Evolutionary conservation across 1,140 invertebrate genomes (phyloP).

Genomic region (Drosophila ogumai): DNA sequence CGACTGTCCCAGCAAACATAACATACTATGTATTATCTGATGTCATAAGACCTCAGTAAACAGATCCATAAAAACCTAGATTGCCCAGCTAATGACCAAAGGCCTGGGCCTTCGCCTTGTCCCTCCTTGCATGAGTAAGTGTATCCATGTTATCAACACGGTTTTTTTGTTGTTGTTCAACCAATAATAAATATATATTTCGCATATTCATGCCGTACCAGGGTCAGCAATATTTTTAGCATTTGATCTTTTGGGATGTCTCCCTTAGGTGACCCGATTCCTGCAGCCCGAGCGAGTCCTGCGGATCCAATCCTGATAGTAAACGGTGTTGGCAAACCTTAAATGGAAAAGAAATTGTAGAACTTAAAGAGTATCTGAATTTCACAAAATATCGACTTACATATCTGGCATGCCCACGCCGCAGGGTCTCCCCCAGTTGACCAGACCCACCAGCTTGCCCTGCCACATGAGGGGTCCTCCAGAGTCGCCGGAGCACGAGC

Average conservation of each 20-base stretch:
- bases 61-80: conserved; percentile 48
- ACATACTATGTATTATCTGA: not conserved
- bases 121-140: conserved; percentile 4
- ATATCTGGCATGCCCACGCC: conserved; percentile 86
- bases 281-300: conserved; percentile 43
- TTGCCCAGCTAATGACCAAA: conserved; percentile 21
- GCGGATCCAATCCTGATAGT: conserved; percentile 77
- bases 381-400: conserved; percentile 3
- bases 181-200: conserved; percentile 20
- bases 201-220: not conserved
- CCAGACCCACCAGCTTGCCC: conserved; percentile 85
- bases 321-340: conserved; percentile 79
- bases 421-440: conserved; percentile 87
- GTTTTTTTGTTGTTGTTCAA: not conserved
- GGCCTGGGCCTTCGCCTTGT: not conserved
- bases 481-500: conserved; percentile 87
- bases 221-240: not conserved
- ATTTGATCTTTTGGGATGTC: not conserved
- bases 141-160: conserved; percentile 6
- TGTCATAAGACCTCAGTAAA: conserved; percentile 26
- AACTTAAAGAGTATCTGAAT: too few relatives aligned
- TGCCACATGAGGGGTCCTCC: conserved; percentile 86
- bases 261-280: conserved; percentile 39
- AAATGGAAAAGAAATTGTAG: not conserved
- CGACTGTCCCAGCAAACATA: not conserved